Evolutionary conservation across 1,140 invertebrate species (phyloP), one percentile per base, ranked within the genome.

Genomic region (Scaptomyza hsui): DNA sequence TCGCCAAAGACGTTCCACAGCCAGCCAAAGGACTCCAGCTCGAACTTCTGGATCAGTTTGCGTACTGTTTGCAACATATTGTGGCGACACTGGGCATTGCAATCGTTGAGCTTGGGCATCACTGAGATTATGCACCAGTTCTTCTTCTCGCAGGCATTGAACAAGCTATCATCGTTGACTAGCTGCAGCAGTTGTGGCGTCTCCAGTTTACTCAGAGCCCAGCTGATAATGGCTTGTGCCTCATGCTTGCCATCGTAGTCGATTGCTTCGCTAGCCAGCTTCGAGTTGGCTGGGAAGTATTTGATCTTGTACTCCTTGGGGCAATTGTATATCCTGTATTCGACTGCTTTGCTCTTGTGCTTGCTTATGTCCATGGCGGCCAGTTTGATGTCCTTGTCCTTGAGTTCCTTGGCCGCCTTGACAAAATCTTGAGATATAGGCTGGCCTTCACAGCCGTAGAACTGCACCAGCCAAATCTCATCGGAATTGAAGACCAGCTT

Each of bases 291-390:
- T 1, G 94, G 93, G 93, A 99, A 99, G 90, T 95, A 95, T 92
- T 99, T 99, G 67, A 99, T 99, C 9, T 99, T 9, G 99, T 99
- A 92, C 98, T 98, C 98, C 9, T 98, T 99, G 9, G 99, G 99
- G 92, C 98, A 99, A 0, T 98, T 98, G 77, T 95, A 94, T 29
- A 99, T 94, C 68, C 94, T 94, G 89, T 96, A 97, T 76, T 95
- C 92, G 0, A 78, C 61, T 0, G 96, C 97, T 92, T 97, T 97
- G 3, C 93, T 86, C 68, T 94, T 94, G 91, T 99, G 94, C 0
- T 97, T 97, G 12, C 98, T 99, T 1, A 99, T 98, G 93, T 99
- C 99, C 0, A 99, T 85, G 32, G 98, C 98, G 62, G 98, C 99
- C 16, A 99, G 90, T 93, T 99, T 99, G 5, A 99, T 95, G 32